phyloP scores from a whole-genome alignment of 2,113 vertebrate genomes.

The Seriola aureovittata region DNA sequence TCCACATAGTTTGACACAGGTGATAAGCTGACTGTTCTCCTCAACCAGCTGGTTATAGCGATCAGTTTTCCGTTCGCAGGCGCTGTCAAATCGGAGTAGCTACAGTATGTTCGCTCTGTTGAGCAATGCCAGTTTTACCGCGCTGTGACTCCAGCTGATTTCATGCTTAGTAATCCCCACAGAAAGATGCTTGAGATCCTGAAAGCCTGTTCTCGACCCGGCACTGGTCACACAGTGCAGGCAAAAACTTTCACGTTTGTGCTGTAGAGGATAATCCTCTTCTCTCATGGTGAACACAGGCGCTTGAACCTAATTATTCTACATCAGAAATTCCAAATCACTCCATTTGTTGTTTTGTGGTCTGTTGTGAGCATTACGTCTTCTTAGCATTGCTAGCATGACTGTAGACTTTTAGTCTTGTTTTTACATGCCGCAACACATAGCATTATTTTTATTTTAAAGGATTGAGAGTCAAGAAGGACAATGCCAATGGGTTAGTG shows the following conservation, averaged over 20 bases:
- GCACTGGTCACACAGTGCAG: too few species aligned
- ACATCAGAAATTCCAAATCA: too few species aligned
- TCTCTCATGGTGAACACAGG: neutral
- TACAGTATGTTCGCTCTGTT: neutral
- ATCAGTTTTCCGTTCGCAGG: neutral
- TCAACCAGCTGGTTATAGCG: too few species aligned
- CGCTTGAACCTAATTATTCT: neutral
- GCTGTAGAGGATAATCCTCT: neutral
- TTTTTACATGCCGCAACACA: neutral
- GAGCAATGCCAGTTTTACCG: neutral
- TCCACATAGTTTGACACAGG: too few species aligned
- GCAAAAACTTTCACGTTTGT: neutral
- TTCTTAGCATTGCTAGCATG: neutral
- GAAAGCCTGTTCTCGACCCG: too few species aligned
- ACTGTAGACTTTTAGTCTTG: neutral
- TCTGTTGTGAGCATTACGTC: neutral
- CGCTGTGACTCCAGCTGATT: neutral
- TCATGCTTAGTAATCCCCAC: neutral
- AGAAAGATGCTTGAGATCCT: neutral
- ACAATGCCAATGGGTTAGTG: neutral
- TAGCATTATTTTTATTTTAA: neutral
- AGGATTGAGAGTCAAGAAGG: neutral
- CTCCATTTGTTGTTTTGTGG: neutral
- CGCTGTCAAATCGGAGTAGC: neutral
- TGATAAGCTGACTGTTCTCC: too few species aligned